Conservation (phyloP, 1,140 invertebrate species). For the Tenebrio molitor region DNA sequence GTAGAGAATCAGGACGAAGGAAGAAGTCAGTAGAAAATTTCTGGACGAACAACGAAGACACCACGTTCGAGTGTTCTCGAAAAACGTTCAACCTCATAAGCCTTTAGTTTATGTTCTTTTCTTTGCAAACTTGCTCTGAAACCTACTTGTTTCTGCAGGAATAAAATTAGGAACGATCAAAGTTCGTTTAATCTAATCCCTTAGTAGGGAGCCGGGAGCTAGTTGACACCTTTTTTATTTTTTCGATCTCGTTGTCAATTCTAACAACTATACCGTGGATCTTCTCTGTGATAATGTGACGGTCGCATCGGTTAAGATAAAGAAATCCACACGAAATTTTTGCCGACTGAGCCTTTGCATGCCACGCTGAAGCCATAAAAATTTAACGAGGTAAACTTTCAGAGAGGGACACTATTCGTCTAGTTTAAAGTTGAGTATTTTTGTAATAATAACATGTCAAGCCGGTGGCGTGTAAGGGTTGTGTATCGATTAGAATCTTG, state of each 20-base stretch:
- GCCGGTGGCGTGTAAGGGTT: not conserved
- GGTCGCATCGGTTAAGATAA: slow-evolving; percentile 9
- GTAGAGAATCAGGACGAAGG: not conserved
- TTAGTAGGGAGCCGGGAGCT: not conserved
- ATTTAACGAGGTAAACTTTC: slow-evolving; percentile 26
- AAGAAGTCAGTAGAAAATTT: slow-evolving; percentile 6
- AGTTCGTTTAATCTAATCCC: slow-evolving; percentile 37
- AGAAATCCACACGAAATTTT: slow-evolving; percentile 20
- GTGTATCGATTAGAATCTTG: not conserved
- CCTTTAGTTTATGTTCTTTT: slow-evolving; percentile 21
- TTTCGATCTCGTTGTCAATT: slow-evolving; percentile 15
- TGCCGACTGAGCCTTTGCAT: slow-evolving; percentile 21
- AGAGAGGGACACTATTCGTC: not conserved
- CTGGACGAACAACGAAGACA: slow-evolving; percentile 13
- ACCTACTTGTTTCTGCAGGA: slow-evolving; percentile 27
- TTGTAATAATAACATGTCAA: not conserved
- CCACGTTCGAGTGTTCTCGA: slow-evolving; percentile 5
- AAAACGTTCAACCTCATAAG: slow-evolving; percentile 18
- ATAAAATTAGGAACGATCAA: slow-evolving; percentile 33
- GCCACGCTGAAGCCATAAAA: slow-evolving; percentile 4
- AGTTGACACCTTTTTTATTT: slow-evolving; percentile 16
- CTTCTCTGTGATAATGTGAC: not conserved
- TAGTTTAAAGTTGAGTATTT: slow-evolving; percentile 26
- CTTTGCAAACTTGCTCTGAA: slow-evolving; percentile 15
- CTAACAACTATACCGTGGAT: not conserved